Percentiles rank a stretch among this genome's conserved stretches.
These are phyloP conservation scores for Drosophila ezoana DNA, from an alignment of 2,888 invertebrate genomes.

Conservation along the genomic window DNA sequence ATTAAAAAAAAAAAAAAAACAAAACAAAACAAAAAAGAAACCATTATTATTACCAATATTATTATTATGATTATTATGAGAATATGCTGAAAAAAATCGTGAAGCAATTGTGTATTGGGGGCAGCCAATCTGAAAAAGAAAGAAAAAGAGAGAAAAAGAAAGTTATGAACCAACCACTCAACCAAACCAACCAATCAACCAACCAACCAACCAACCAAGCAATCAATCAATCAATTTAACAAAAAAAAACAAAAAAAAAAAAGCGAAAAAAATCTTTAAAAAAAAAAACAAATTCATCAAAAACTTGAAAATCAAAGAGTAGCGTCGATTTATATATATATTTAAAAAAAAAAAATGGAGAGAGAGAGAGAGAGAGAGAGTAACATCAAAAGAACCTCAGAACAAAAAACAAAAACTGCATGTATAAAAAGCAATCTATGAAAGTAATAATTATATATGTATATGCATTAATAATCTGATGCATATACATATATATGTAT, in stretches of 20 bases:
- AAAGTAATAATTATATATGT: conserved; percentile 1
- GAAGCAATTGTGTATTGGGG: conserved; percentile 86
- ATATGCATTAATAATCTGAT: conserved; percentile 1
- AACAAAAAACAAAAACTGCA: conserved; percentile 18
- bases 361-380: conserved; percentile 6
- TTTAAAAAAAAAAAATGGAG: conserved; percentile 1
- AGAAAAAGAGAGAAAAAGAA: conserved; percentile 55
- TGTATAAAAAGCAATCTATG: conserved; percentile 29
- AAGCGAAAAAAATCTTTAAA: too few species aligned
- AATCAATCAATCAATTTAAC: conserved; percentile 6
- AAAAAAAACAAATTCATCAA: conserved; percentile 14
- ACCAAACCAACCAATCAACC: conserved; percentile 37
- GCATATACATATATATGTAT: conserved; percentile 10
- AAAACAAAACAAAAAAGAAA: conserved; percentile 29
- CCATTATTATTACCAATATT: conserved; percentile 64
- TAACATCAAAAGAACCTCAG: conserved; percentile 11
- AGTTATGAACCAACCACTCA: conserved; percentile 53
- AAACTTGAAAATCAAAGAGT: conserved; percentile 25
- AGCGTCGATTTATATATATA: conserved; percentile 21
- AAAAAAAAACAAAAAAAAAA: conserved; percentile 4
- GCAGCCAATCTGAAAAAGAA: conserved; percentile 83
- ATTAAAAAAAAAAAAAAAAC: conserved; percentile 28
- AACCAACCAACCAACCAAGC: too few species aligned
- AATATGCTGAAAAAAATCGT: conserved; percentile 84
- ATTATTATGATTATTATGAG: conserved; percentile 69